Percentiles rank a stretch among this genome's conserved stretches.
phyloP scores from a whole-genome alignment of 2,888 invertebrate species.

The Bombylius discolor region DNA sequence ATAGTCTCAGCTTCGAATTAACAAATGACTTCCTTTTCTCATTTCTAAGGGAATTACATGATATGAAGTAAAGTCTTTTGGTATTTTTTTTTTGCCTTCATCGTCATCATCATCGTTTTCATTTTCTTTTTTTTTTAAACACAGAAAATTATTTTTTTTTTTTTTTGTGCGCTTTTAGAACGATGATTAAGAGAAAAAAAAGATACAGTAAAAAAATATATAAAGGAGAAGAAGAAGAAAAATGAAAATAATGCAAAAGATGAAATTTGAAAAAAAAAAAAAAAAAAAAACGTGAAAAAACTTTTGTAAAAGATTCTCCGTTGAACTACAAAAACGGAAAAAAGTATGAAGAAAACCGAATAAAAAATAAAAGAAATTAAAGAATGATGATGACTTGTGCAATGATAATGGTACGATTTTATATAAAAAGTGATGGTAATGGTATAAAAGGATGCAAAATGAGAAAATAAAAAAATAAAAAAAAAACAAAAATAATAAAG shows the following conservation, averaged over 20 bases:
- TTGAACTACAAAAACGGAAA: neutral
- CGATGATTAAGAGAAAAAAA: too few relatives aligned
- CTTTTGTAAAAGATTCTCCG: too few relatives aligned
- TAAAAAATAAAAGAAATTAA: neutral
- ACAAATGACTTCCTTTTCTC: constrained; percentile 8
- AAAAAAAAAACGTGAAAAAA: neutral
- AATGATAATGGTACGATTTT: neutral
- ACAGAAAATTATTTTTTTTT: too few relatives aligned
- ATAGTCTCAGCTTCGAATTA: constrained; percentile 1
- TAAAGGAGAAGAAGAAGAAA: neutral
- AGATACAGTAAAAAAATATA: too few relatives aligned
- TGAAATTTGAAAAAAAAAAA: neutral
- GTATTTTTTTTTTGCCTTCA: neutral
- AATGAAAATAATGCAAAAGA: neutral
- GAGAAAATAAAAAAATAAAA: too few relatives aligned
- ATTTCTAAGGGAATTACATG: constrained; percentile 6
- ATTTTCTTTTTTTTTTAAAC: neutral
- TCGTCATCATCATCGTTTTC: neutral
- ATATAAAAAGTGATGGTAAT: too few relatives aligned
- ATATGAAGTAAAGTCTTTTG: neutral
- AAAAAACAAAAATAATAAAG: too few relatives aligned
- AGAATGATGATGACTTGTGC: neutral
- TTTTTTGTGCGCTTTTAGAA: too few relatives aligned
- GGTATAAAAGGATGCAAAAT: too few relatives aligned
- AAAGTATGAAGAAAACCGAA: neutral